Evolutionary conservation across 2,888 invertebrate species (phyloP), one percentile per base, ranked within the genome.

Genomic region (Luperina testacea): DNA sequence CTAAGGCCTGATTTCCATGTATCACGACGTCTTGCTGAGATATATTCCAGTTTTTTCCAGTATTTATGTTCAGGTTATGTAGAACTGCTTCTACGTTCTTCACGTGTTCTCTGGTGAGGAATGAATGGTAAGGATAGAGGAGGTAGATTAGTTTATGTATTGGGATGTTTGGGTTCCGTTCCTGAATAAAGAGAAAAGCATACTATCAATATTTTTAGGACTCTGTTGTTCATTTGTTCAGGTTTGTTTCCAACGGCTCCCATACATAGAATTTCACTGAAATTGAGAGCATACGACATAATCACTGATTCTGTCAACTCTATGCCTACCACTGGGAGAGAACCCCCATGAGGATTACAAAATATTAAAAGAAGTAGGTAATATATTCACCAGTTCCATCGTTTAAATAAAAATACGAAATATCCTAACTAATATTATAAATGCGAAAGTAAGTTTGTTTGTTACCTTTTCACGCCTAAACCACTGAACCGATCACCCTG

Each of bases 81-180:
- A 99, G 93, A 1, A 99, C 97, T 32, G 97, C 97, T 90, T 98
- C 97, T 0, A 99, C 97, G 27, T 98, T 98, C 75, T 97, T 97
- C 72, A 97, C 97, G 48, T 98, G 98, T 72, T 99, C 99, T 90
- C 97, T 97, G n/a, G 97, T 97, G 75, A 99, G 94, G 93, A 99
- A 98, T 5, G 97, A 96, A 88, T 98, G 97, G 93, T 98, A 98
- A 0, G 99, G 99, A 94, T 99, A 99, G 0, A 99, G 96, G 59
- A 98, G 97, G 84, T 97, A 97, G 63, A 99, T 94, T 4, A 98
- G 95, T 82, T 98, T 97, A 90, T 98, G 97, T 0, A 98, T 95
- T 20, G 98, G 97, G 59, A 98, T 94, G 57, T 96, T 92, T 1
- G 98, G 98, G 91, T 98, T 98, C 67, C 97, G 95, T 93, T 98